These are phyloP conservation scores for Pristionchus pacificus DNA, from an alignment of 1,140 invertebrate genomes.

Conservation along the genomic window DNA sequence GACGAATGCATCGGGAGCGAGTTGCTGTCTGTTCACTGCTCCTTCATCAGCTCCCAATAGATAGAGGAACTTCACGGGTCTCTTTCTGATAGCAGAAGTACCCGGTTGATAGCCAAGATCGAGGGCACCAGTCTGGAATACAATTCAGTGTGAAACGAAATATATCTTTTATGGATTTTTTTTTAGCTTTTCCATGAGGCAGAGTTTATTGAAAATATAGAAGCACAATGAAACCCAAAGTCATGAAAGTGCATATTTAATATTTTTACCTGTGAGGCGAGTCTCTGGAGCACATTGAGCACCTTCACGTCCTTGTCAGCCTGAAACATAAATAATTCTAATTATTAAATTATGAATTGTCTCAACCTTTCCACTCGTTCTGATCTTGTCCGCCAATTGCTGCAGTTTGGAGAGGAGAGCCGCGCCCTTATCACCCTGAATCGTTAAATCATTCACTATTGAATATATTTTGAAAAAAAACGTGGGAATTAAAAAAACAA, in stretches of 20 bases:
- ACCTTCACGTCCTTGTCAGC: constrained; percentile 37
- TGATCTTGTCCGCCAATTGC: constrained; percentile 63
- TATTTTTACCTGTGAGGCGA: constrained; percentile 70
- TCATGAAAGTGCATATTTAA: no score
- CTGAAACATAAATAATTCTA: constrained; percentile 1
- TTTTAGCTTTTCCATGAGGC: neutral
- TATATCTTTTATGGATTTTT: constrained; percentile 36
- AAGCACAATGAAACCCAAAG: no score
- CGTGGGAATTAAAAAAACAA: no score
- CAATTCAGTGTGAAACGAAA: constrained; percentile 59
- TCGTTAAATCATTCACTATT: no score
- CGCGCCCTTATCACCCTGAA: constrained; percentile 71
- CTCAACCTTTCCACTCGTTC: constrained; percentile 60
- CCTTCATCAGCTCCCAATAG: constrained; percentile 87
- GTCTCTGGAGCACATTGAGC: constrained; percentile 58
- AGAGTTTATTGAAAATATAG: no score
- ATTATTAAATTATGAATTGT: constrained; percentile 35
- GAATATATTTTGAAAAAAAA: no score
- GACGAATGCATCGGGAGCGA: constrained; percentile 78
- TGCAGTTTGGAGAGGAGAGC: constrained; percentile 74
- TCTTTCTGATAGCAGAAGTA: constrained; percentile 28
- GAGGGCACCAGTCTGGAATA: constrained; percentile 83
- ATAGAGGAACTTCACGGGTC: constrained; percentile 76
- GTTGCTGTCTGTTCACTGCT: constrained; percentile 71
- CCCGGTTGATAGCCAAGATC: constrained; percentile 79